Conservation (phyloP, 1,140 invertebrate genomes). For the Geopemphigus sp. region DNA sequence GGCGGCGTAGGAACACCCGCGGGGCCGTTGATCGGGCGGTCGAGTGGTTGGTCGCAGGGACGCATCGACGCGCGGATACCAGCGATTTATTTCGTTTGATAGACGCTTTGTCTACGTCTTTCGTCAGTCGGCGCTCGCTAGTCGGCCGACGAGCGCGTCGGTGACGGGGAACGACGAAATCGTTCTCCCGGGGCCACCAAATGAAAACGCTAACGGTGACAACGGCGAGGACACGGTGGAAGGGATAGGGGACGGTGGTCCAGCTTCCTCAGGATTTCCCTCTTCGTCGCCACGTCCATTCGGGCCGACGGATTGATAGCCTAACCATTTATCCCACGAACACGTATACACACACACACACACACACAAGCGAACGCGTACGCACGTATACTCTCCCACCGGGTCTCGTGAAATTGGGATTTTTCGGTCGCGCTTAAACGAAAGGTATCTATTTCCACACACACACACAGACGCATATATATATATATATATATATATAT, state of each 20-base stretch:
- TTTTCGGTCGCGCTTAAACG: constrained; percentile 2
- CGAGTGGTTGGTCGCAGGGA: too few relatives aligned
- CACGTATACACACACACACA: not conserved
- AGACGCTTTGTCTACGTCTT: too few relatives aligned
- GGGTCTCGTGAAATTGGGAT: not conserved
- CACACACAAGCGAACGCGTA: not conserved
- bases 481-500: not conserved
- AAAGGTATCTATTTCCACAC: not conserved
- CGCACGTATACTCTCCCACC: too few relatives aligned
- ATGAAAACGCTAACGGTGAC: not conserved
- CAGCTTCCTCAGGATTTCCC: not conserved
- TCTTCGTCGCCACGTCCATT: not conserved
- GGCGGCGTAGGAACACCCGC: too few relatives aligned
- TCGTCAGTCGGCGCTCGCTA: too few relatives aligned
- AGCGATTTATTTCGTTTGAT: too few relatives aligned
- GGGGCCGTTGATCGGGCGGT: too few relatives aligned
- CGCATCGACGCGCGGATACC: too few relatives aligned
- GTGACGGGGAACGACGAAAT: not conserved
- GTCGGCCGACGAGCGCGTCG: too few relatives aligned
- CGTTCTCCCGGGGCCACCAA: not conserved
- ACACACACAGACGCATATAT: not conserved
- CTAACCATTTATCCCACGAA: not conserved
- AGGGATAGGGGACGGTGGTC: not conserved
- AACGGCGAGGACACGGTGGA: not conserved
- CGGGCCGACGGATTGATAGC: constrained; percentile 5